Conservation (phyloP, 2,113 vertebrate species). For the Piaya cayana region DNA sequence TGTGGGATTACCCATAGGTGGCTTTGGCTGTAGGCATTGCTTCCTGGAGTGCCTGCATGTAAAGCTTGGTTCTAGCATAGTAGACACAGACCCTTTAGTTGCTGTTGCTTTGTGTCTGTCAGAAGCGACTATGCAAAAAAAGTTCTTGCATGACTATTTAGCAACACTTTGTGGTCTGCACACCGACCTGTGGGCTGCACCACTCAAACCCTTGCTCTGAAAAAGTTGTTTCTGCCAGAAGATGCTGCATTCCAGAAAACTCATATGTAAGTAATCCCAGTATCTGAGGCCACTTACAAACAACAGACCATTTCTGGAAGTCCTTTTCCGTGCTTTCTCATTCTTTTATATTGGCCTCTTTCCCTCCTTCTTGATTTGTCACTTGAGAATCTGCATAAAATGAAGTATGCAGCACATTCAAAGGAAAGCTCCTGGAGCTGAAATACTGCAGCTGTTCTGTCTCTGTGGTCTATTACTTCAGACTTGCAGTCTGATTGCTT, state of each 20-base stretch:
- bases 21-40: background rate
- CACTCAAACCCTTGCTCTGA: background rate
- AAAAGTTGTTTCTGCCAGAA: background rate
- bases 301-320: conserved; percentile 14
- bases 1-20: background rate
- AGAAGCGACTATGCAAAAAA: background rate
- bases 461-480: background rate
- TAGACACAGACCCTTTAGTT: background rate
- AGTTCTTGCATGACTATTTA: background rate
- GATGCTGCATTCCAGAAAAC: conserved; percentile 10
- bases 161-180: background rate
- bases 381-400: conserved; percentile 42
- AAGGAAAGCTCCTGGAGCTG: conserved; percentile 13
- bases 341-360: background rate
- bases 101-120: background rate
- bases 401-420: conserved; percentile 5
- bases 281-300: background rate
- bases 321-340: background rate
- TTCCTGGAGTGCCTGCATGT: background rate
- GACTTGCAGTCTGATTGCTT: background rate
- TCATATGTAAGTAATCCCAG: conserved; percentile 1
- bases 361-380: conserved; percentile 7
- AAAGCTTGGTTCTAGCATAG: background rate
- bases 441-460: conserved; percentile 29
- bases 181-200: background rate